Evolutionary conservation across 2,113 vertebrate genomes (phyloP).

Genomic region (Apaloderma vittatum): DNA sequence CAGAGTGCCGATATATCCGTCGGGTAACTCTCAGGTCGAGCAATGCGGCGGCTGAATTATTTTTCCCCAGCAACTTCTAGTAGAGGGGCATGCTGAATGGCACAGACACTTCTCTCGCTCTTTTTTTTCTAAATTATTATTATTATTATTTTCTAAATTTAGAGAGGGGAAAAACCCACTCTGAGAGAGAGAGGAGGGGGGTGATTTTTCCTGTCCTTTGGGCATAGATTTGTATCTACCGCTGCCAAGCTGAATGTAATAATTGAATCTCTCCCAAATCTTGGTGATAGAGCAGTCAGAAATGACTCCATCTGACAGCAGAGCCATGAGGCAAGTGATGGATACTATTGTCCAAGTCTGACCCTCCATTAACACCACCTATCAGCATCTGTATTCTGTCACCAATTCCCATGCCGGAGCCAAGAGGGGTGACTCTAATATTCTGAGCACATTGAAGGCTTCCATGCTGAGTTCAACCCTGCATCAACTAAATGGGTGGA

Average conservation of each 20-base stretch:
- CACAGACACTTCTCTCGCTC: not conserved
- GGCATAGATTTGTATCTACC: constrained; percentile 64
- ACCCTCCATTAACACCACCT: constrained; percentile 95
- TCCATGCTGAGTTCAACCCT: constrained; percentile 76
- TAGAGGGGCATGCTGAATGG: not conserved
- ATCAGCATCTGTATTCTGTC: constrained; percentile 93
- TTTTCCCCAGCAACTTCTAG: not conserved
- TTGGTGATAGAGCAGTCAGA: constrained; percentile 85
- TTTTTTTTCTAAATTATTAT: not conserved
- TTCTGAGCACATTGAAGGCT: constrained; percentile 82
- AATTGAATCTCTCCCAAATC: constrained; percentile 89
- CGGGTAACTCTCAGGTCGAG: not conserved
- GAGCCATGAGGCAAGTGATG: constrained; percentile 90
- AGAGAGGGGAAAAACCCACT: not conserved
- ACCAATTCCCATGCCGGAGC: constrained; percentile 81
- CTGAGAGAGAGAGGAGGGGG: not conserved
- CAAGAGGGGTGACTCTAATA: constrained; percentile 86
- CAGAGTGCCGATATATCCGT: not conserved
- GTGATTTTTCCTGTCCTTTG: constrained; percentile 13
- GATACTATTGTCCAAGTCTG: constrained; percentile 91
- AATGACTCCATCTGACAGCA: constrained; percentile 85
- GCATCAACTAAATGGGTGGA: constrained; percentile 80
- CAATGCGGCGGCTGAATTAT: not conserved
- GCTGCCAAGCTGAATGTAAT: constrained; percentile 85
- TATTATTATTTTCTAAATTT: not conserved